Evolutionary conservation across 2,113 vertebrate genomes (phyloP), one percentile per base, ranked within the genome.

Genomic region (Ploceus nigricollis): DNA sequence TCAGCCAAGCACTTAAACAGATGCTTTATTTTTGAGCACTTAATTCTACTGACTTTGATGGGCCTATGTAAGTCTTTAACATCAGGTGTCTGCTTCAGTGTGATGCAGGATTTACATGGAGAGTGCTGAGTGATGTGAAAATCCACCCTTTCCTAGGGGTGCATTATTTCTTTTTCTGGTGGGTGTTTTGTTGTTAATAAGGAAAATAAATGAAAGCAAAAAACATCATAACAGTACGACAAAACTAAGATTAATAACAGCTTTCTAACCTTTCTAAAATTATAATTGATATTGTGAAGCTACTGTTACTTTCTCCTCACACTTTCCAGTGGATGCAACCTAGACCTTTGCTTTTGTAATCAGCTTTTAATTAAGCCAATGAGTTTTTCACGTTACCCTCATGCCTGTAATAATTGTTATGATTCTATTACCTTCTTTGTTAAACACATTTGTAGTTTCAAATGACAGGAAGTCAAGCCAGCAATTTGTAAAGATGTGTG

Each of bases 381-480:
- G 69, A 90, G 82, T 68, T 90, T 92, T 96, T 25, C 79, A 47
- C 60, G 82, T 93, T 89, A 84, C n/a, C 70, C 87, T 94, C 93
- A 60, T 71, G 85, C 31, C 50, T 93, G 82, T 87, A 97, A 88
- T 93, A 93, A 96, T 90, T 95, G 69, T 95, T 95, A 95, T 94
- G 93, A 96, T 95, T 97, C 76, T 93, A 93, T 96, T 97, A 94
- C 81, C 90, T 92, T 60, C 85, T 86, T 93, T 96, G 94, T 95
- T 90, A 90, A 94, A 79, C 65, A 94, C 88, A 89, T 92, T 93
- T 90, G 80, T 95, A 94, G 85, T 72, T 95, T 97, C 89, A 97
- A 96, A 94, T 92, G 96, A 97, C 97, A 93, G 90, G 72, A 96
- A 95, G 93, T 96, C 95, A 97, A 96, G 85, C 76, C 85, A 91